Percentiles rank a stretch among this genome's conserved stretches.
phyloP scores from a whole-genome alignment of 2,113 vertebrate species.

The Etia nguti region DNA sequence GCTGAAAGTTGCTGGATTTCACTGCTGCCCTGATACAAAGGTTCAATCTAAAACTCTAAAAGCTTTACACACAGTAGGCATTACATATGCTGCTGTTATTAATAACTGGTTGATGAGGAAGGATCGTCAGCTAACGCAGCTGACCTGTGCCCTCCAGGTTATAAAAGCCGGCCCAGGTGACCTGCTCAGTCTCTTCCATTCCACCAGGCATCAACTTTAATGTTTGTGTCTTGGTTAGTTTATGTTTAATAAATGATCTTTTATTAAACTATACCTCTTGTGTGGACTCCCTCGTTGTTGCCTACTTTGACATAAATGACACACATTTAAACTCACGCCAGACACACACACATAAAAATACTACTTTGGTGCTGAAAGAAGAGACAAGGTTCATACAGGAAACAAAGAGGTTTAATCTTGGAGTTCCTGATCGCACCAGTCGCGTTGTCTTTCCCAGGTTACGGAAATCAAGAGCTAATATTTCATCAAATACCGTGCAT shows the following conservation, averaged over 20 bases:
- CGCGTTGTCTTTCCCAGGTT: fast-evolving
- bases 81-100: background rate
- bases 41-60: background rate
- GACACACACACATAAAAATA: background rate
- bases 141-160: fast-evolving
- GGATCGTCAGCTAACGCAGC: background rate
- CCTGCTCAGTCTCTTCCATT: background rate
- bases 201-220: background rate
- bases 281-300: background rate
- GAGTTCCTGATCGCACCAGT: background rate
- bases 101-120: background rate
- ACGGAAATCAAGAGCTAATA: background rate
- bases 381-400: fast-evolving
- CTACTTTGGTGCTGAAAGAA: background rate
- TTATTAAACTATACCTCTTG: fast-evolving
- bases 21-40: background rate
- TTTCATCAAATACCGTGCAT: fast-evolving
- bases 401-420: fast-evolving
- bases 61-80: background rate
- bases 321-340: background rate
- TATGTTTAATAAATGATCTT: background rate
- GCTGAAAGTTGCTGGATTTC: fast-evolving
- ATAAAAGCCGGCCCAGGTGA: background rate
- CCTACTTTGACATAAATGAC: background rate
- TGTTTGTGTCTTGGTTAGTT: background rate